Conservation (phyloP, 2,888 invertebrate species). For the Amorpha juglandis region DNA sequence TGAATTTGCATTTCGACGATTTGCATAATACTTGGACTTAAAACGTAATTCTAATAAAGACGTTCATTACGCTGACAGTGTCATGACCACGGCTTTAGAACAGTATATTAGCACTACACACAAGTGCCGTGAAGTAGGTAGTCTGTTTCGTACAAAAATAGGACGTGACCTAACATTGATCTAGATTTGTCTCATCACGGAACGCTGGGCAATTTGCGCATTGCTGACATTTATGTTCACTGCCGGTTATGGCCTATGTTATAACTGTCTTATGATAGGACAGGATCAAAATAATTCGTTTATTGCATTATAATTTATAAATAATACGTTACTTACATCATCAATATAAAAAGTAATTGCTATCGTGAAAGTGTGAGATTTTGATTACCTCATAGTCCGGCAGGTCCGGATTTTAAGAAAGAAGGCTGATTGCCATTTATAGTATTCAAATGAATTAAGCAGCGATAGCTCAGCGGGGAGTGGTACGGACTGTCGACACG, state of each 20-base stretch:
- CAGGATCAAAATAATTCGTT: background rate
- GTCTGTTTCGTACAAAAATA: conserved; percentile 47
- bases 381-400: background rate
- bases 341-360: background rate
- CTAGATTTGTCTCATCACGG: conserved; percentile 48
- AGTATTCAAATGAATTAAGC: too few species aligned
- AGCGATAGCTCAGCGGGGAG: too few species aligned
- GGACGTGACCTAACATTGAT: conserved; percentile 62
- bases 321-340: background rate
- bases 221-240: conserved; percentile 32
- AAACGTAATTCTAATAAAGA: background rate
- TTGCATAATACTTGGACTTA: background rate
- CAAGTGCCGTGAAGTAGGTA: conserved; percentile 13
- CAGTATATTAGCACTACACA: conserved; percentile 10
- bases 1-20: background rate
- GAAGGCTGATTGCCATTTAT: too few species aligned
- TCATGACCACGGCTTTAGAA: conserved; percentile 4
- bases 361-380: background rate
- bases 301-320: background rate
- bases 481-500: too few species aligned
- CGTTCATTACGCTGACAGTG: conserved; percentile 1
- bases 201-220: conserved; percentile 40
- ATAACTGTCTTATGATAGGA: background rate
- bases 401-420: too few species aligned
- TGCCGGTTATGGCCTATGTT: background rate